Evolutionary conservation across 2,113 vertebrate genomes (phyloP).

Genomic region (Poeciliopsis prolifica): DNA sequence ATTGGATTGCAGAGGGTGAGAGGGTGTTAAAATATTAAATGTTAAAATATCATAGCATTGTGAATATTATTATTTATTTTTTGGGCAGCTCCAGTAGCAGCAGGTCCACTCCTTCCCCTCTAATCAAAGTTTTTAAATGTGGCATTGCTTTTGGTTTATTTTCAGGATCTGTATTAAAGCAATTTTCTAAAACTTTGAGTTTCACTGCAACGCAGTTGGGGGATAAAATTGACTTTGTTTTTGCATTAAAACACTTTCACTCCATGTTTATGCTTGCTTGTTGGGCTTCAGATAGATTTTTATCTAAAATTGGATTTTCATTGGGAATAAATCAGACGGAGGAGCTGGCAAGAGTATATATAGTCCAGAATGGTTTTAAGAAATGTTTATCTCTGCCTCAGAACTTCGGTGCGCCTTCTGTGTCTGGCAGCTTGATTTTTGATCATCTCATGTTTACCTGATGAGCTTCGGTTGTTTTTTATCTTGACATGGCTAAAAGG

Average conservation of each 20-base stretch:
- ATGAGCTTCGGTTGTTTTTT: slow-evolving; percentile 24
- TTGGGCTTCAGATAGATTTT: slow-evolving; percentile 2
- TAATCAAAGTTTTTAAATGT: too few relatives aligned
- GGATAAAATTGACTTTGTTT: slow-evolving; percentile 29
- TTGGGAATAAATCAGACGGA: slow-evolving; percentile 23
- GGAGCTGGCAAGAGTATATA: slow-evolving; percentile 10
- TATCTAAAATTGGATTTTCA: slow-evolving; percentile 11
- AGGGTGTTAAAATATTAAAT: too few relatives aligned
- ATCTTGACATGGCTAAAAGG: slow-evolving; percentile 42
- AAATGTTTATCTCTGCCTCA: not conserved
- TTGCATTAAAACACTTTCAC: slow-evolving; percentile 19
- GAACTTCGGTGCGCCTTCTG: not conserved
- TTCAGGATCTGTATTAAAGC: slow-evolving; percentile 23
- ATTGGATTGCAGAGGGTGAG: too few relatives aligned
- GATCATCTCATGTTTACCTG: slow-evolving; percentile 6
- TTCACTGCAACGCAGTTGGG: slow-evolving; percentile 19
- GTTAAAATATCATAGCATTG: too few relatives aligned
- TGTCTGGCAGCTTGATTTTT: slow-evolving; percentile 20
- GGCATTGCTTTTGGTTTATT: not conserved
- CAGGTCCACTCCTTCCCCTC: too few relatives aligned
- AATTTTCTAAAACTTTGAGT: slow-evolving; percentile 33
- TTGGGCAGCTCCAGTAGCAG: too few relatives aligned
- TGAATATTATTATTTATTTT: too few relatives aligned
- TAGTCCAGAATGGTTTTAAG: slow-evolving; percentile 2
- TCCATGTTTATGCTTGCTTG: not conserved